Percentiles rank a stretch among this genome's conserved stretches.
These are phyloP conservation scores for Drosophila parthenogenetica DNA, from an alignment of 2,888 invertebrate species.

Conservation along the genomic window DNA sequence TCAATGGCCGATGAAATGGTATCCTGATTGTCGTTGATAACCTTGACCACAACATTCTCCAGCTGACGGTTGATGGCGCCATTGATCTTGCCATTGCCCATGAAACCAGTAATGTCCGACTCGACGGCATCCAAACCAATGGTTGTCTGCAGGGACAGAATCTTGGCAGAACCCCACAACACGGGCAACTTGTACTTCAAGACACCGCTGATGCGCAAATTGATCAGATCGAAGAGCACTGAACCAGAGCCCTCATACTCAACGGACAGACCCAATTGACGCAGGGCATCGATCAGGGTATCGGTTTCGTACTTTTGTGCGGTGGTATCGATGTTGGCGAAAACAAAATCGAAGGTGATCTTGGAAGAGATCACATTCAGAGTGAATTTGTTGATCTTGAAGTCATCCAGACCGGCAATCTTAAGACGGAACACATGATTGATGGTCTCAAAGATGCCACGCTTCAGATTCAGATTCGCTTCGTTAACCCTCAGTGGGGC, in stretches of 20 bases:
- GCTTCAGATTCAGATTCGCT: constrained; percentile 57
- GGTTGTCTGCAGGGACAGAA: constrained; percentile 73
- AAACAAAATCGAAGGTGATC: constrained; percentile 76
- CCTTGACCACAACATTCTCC: constrained; percentile 66
- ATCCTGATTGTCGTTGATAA: constrained; percentile 73
- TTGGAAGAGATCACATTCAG: constrained; percentile 74
- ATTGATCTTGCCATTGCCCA: constrained; percentile 72
- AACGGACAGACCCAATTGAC: constrained; percentile 71
- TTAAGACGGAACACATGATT: constrained; percentile 72
- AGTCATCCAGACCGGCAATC: constrained; percentile 79
- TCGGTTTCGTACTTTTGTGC: constrained; percentile 78
- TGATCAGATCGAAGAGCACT: constrained; percentile 72
- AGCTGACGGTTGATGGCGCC: constrained; percentile 71
- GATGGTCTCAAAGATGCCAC: constrained; percentile 72
- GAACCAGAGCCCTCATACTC: constrained; percentile 79
- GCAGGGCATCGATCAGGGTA: constrained; percentile 73
- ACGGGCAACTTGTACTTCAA: constrained; percentile 80
- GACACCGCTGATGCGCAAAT: constrained; percentile 74
- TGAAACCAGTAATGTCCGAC: constrained; percentile 77
- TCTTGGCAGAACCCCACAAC: constrained; percentile 81
- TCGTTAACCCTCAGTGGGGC: constrained; percentile 74
- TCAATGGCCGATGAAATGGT: constrained; percentile 76
- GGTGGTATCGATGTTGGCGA: constrained; percentile 72
- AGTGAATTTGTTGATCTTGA: constrained; percentile 75
- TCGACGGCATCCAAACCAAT: constrained; percentile 66